These are phyloP conservation scores for Ceratotherium simum DNA, from an alignment of 2,113 vertebrate genomes.

Conservation along the genomic window DNA sequence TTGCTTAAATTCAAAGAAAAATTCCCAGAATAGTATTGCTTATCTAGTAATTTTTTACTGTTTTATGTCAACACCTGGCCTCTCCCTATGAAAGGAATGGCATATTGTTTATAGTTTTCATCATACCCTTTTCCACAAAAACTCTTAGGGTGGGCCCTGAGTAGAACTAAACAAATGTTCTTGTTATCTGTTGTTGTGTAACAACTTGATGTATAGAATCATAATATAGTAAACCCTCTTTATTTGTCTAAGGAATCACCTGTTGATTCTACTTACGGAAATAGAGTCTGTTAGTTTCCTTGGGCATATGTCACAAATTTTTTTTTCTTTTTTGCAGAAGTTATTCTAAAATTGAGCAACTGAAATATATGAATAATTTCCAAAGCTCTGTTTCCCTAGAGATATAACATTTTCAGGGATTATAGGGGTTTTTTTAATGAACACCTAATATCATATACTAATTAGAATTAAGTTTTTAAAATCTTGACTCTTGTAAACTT, in stretches of 20 bases:
- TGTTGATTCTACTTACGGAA: constrained; percentile 42
- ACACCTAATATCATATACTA: neutral
- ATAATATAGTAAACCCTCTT: neutral
- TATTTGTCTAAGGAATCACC: constrained; percentile 20
- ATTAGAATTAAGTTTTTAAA: constrained; percentile 25
- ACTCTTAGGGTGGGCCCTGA: neutral
- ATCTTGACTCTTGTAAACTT: neutral
- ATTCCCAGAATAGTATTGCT: neutral
- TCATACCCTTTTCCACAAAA: neutral
- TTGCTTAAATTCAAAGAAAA: constrained; percentile 48
- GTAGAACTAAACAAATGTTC: constrained; percentile 19
- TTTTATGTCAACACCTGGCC: neutral
- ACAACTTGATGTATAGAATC: neutral
- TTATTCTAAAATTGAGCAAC: constrained; percentile 43
- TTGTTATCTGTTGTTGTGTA: neutral
- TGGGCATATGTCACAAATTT: neutral
- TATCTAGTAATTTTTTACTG: neutral
- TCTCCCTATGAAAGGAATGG: constrained; percentile 4
- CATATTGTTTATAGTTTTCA: constrained; percentile 22
- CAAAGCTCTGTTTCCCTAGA: neutral
- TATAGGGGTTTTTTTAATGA: neutral
- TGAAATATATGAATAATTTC: constrained; percentile 26
- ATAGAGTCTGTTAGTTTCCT: neutral
- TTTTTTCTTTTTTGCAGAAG: constrained; percentile 2
- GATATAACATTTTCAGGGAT: neutral